Evolutionary conservation across 2,113 vertebrate genomes (phyloP).

Genomic region (Misgurnus mizolepis): DNA sequence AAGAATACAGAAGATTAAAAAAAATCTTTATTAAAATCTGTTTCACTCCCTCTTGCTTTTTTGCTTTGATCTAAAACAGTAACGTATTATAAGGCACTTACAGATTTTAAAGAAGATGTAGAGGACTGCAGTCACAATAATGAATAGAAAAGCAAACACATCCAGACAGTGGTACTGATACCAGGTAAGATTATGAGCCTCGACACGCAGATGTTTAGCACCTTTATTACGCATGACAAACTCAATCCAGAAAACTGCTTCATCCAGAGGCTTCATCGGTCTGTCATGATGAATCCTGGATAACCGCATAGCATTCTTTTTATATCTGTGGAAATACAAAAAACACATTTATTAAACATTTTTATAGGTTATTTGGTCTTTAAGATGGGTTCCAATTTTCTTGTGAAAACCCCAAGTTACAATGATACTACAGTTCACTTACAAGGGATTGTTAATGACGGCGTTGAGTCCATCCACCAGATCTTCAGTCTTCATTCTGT

Average conservation of each 20-base stretch:
- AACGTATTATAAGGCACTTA: slow-evolving; percentile 65
- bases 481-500: slow-evolving; percentile 73
- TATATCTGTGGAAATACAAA: slow-evolving; percentile 72
- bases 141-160: slow-evolving; percentile 77
- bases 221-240: slow-evolving; percentile 90
- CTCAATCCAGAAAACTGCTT: slow-evolving; percentile 90
- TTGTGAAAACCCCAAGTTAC: too few species aligned
- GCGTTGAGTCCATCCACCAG: slow-evolving; percentile 75
- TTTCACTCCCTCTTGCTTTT: slow-evolving; percentile 72
- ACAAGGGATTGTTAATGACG: slow-evolving; percentile 81
- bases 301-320: slow-evolving; percentile 78
- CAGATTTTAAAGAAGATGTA: slow-evolving; percentile 74
- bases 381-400: too few species aligned
- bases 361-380: too few species aligned
- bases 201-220: slow-evolving; percentile 82
- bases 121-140: slow-evolving; percentile 52
- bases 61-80: slow-evolving; percentile 59
- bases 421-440: slow-evolving; percentile 60
- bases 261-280: slow-evolving; percentile 78
- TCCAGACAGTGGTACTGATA: slow-evolving; percentile 88
- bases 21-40: too few species aligned
- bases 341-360: neutral
- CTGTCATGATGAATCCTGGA: slow-evolving; percentile 87
- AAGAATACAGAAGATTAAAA: neutral
- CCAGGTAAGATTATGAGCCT: slow-evolving; percentile 85